Evolutionary conservation across 2,113 vertebrate species (phyloP), one percentile per base, ranked within the genome.

Genomic region (Python bivittatus): DNA sequence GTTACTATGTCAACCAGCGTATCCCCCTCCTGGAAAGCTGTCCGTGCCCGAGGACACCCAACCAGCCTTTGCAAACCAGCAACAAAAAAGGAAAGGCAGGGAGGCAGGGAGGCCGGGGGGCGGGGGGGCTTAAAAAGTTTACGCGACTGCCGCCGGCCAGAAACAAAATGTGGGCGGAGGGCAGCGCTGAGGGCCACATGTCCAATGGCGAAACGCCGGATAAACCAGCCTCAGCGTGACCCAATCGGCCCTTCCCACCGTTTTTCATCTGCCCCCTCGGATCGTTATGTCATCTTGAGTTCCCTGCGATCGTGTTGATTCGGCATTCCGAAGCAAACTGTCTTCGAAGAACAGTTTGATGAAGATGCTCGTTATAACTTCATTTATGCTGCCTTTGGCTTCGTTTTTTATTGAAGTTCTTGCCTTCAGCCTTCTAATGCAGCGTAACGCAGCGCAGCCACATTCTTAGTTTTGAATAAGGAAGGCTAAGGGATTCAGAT

Each of bases 1-100:
- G 89, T 88, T 64, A 44, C 92, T 88, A 64, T 91, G 90, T 91
- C 92, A 91, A 88, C 90, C 92, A 83, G 89, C 64, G 68, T 85
- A 17, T 57, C 92, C 89, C 29, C 17, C 9, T 23, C 72, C 42
- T 17, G 42, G 33, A 61, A 15, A 83, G 87, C 27, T 85, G 85
- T 44, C 92, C 53, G 84, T 83, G 87, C 89, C 86, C 92, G 20
- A 84, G 85, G 88, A 54, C 48, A 60, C 48, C 84, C 90, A 61
- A 61, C 90, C 90, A 64, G 86, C 38, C 87, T n/a, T 79, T 53
- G 57, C 42, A 8, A 23, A 29, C 1, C 15, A 23, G 9, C 15
- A 7, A 27, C 44, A 13, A 11, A 9, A 33, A 6, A 22, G 52
- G 33, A 44, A 44, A 6, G 9, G 29, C 29, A 15, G 54, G 33